Percentiles rank a stretch among this genome's conserved stretches.
phyloP scores from a whole-genome alignment of 2,888 invertebrate species.

The Allophyes oxyacanthae region DNA sequence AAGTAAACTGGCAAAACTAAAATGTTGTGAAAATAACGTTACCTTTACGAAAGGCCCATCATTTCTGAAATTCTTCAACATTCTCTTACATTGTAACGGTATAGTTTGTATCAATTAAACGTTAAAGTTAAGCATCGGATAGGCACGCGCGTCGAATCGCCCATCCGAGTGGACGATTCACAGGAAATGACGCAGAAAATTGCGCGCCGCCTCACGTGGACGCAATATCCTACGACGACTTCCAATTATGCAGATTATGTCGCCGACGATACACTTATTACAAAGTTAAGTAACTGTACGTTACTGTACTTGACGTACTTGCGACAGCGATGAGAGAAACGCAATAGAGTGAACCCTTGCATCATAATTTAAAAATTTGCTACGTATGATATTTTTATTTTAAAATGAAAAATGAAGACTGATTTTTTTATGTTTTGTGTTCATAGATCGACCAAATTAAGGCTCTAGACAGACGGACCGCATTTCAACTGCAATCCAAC shows the following conservation, averaged over 20 bases:
- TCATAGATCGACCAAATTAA: no score
- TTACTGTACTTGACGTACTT: constrained; percentile 23
- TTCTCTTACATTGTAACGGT: constrained; percentile 15
- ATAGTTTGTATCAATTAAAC: constrained; percentile 75
- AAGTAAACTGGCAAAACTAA: no score
- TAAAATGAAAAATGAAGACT: no score
- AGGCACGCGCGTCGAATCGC: constrained; percentile 70
- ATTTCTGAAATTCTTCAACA: constrained; percentile 8
- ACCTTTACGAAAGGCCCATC: no score
- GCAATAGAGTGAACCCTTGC: no score
- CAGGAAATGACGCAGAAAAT: constrained; percentile 89
- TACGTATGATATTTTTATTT: no score
- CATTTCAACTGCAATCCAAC: no score
- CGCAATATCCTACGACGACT: constrained; percentile 86
- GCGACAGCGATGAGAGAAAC: no score
- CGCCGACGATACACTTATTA: constrained; percentile 78
- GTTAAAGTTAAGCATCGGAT: constrained; percentile 68
- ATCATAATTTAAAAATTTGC: no score
- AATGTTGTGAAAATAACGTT: no score
- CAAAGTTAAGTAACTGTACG: constrained; percentile 65
- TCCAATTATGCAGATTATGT: constrained; percentile 88
- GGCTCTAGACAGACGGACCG: no score
- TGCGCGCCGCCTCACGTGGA: constrained; percentile 85
- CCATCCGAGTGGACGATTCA: constrained; percentile 78
- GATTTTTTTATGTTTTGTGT: no score